Evolutionary conservation across 2,113 vertebrate species (phyloP), one percentile per base, ranked within the genome.

Genomic region (Triplophysa rosa): DNA sequence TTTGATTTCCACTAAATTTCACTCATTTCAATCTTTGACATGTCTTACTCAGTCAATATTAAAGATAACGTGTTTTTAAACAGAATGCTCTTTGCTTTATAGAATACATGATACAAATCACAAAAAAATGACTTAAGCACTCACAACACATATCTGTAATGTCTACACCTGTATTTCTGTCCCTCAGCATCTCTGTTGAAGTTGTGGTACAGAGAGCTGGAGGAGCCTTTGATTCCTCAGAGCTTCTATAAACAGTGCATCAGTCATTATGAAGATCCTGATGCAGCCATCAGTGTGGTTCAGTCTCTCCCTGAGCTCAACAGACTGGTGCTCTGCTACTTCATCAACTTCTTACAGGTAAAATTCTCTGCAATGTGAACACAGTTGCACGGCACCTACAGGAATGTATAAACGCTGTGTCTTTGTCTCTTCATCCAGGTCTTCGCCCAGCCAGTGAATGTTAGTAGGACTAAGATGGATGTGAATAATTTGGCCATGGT

Each of bases 401-500:
- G 9, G 2, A 16, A 3, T 37, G 6, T 29, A n/a, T 21, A 21
- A 58, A 58, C 2, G 19, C 54, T 21, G n/a, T 58, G 54, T 16
- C 3, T 59, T 26, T 26, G 6, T 16, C 12, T 40, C 62, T 19
- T 12, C n/a, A 59, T 37, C 40, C 87, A 94, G 94, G 90, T 94
- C 79, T 94, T 94, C 83, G 91, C 94, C 72, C 94, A 93, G 83
- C 94, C 94, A 0, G 89, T 90, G 21, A 94, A 94, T 1, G 94
- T 94, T 82, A 92, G 93, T 75, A 93, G 90, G 66, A 94, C 94
- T 0, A 94, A 94, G 90, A 94, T 94, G 94, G 94, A 94, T 42
- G 94, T 94, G 83, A 94, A 94, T 84, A 94, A 94, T 84, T 82
- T 94, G 80, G 94, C 94, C 75, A 94, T 94, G 94, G 94, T 94